These are phyloP conservation scores for Bubo blakistoni DNA, from an alignment of 2,113 vertebrate species.

Conservation along the genomic window DNA sequence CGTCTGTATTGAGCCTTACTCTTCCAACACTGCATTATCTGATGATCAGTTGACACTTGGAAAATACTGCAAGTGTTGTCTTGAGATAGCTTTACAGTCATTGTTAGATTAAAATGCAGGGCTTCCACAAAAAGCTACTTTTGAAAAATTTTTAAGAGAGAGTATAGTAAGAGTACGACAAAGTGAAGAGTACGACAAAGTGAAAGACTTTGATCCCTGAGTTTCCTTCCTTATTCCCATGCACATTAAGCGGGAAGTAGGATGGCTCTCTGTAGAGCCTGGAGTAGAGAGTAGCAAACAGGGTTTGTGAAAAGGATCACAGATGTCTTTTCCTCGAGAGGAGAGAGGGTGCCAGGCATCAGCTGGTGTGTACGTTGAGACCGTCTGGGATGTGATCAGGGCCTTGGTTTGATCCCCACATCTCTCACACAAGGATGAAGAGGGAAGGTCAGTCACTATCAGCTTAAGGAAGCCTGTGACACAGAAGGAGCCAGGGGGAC, in stretches of 20 bases:
- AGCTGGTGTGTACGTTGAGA: not conserved
- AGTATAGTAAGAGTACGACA: not conserved
- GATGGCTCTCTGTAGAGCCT: not conserved
- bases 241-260: not conserved
- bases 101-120: not conserved
- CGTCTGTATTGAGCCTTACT: not conserved
- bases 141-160: not conserved
- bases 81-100: not conserved
- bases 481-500: not conserved
- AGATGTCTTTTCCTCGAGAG: constrained; percentile 21
- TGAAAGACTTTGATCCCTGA: not conserved
- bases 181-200: not conserved
- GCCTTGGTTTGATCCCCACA: not conserved
- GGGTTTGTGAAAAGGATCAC: not conserved
- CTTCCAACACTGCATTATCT: not conserved
- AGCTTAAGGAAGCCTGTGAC: not conserved
- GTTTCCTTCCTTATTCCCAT: not conserved
- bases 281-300: not conserved
- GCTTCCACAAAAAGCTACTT: not conserved
- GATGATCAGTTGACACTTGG: not conserved
- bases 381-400: constrained; percentile 18
- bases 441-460: not conserved
- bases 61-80: not conserved
- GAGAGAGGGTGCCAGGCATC: constrained; percentile 30
- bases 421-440: not conserved